Evolutionary conservation across 1,140 invertebrate genomes (phyloP).

Genomic region (Wasmannia auropunctata): DNA sequence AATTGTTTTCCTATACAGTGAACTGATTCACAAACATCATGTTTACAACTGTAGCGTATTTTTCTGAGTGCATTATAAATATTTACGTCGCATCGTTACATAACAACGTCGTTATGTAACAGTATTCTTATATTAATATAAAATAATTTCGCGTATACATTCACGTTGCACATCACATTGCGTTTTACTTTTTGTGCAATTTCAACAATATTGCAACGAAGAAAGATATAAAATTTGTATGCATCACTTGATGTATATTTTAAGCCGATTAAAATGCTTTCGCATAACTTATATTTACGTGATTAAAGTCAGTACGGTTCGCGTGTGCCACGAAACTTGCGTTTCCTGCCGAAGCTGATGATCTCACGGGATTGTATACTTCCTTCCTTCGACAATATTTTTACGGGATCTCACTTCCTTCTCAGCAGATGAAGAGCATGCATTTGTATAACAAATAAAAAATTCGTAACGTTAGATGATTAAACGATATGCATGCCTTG

Average conservation of each 20-base stretch:
- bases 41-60: neutral
- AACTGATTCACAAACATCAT: conserved; percentile 36
- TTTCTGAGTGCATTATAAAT: conserved; percentile 57
- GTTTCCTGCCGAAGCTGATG: conserved; percentile 73
- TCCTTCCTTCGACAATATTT: conserved; percentile 19
- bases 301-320: conserved; percentile 53
- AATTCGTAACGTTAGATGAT: neutral
- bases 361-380: conserved; percentile 57
- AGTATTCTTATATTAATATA: conserved; percentile 57
- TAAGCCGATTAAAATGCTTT: conserved; percentile 23
- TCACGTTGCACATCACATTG: neutral
- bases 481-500: neutral
- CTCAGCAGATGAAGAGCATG: neutral
- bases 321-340: conserved; percentile 75
- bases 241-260: conserved; percentile 34
- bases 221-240: conserved; percentile 28
- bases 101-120: conserved; percentile 53
- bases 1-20: conserved; percentile 35
- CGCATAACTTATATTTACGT: conserved; percentile 21
- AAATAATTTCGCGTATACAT: conserved; percentile 56
- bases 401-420: neutral
- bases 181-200: neutral
- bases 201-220: neutral
- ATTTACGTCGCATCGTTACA: conserved; percentile 56
- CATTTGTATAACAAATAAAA: neutral